These are phyloP conservation scores for Parascotia fuliginaria DNA, from an alignment of 2,888 invertebrate species.

Conservation along the genomic window DNA sequence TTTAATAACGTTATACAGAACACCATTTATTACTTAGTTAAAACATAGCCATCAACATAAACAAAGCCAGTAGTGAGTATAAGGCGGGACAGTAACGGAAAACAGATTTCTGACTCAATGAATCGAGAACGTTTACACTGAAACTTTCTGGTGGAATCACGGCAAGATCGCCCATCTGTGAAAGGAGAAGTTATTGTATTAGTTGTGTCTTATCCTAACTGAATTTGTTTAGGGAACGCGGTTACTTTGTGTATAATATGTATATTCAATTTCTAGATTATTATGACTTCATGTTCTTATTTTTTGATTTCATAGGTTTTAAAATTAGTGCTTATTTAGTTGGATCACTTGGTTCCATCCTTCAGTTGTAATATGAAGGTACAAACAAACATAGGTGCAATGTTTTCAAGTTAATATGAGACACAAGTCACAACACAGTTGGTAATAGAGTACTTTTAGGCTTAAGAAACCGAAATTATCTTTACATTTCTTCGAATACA, in stretches of 20 bases:
- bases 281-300: no score
- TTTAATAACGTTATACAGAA: slow-evolving; percentile 30
- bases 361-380: no score
- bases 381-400: no score
- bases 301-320: no score
- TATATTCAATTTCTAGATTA: slow-evolving; percentile 5
- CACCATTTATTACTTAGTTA: slow-evolving; percentile 24
- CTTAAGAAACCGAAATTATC: no score
- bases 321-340: no score
- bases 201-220: slow-evolving; percentile 53
- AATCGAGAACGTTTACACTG: slow-evolving; percentile 65
- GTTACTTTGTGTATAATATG: slow-evolving; percentile 14
- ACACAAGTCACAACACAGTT: no score
- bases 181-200: slow-evolving; percentile 66
- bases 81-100: slow-evolving; percentile 58
- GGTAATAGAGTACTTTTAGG: no score
- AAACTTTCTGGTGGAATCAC: slow-evolving; percentile 68
- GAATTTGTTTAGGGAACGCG: slow-evolving; percentile 40
- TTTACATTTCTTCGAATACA: no score
- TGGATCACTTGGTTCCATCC: no score
- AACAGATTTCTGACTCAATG: slow-evolving; percentile 79
- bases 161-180: slow-evolving; percentile 65
- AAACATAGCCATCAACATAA: slow-evolving; percentile 36
- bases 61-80: slow-evolving; percentile 40
- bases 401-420: no score